Conservation (phyloP, 2,797 vertebrate genomes). For the Hapalemur alaotrensis region DNA sequence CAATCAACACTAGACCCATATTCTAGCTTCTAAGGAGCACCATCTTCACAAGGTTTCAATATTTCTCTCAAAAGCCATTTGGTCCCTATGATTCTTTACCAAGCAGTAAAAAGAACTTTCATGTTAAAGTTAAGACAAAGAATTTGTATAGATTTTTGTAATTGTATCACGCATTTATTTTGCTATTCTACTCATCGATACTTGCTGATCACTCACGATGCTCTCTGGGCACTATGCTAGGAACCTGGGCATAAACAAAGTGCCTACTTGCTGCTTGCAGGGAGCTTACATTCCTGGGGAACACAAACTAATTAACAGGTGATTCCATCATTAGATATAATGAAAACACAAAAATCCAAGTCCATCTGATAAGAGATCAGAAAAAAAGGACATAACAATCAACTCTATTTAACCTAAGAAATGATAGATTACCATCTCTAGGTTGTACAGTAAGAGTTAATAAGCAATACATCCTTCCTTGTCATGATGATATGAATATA, state of each 20-base stretch:
- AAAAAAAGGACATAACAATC: background rate
- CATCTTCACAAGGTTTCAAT: background rate
- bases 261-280: background rate
- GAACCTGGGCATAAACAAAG: background rate
- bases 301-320: background rate
- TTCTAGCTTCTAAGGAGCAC: background rate
- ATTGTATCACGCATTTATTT: background rate
- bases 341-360: slow-evolving; percentile 48
- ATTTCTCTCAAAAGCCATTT: background rate
- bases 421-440: background rate
- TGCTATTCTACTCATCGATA: background rate
- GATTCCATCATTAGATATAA: background rate
- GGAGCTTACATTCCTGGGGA: background rate
- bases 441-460: slow-evolving; percentile 36
- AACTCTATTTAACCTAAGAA: background rate
- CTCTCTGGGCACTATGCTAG: background rate
- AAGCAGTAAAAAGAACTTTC: slow-evolving; percentile 5
- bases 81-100: background rate
- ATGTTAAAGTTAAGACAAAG: background rate
- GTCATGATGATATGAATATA: background rate
- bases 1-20: background rate
- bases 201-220: background rate
- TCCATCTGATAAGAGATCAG: background rate
- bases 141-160: slow-evolving; percentile 16
- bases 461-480: slow-evolving; percentile 11